A percentile compares a stretch with the other conserved stretches of the same genome.
phyloP scores from a whole-genome alignment of 2,113 vertebrate species.

The Regulus satrapa region DNA sequence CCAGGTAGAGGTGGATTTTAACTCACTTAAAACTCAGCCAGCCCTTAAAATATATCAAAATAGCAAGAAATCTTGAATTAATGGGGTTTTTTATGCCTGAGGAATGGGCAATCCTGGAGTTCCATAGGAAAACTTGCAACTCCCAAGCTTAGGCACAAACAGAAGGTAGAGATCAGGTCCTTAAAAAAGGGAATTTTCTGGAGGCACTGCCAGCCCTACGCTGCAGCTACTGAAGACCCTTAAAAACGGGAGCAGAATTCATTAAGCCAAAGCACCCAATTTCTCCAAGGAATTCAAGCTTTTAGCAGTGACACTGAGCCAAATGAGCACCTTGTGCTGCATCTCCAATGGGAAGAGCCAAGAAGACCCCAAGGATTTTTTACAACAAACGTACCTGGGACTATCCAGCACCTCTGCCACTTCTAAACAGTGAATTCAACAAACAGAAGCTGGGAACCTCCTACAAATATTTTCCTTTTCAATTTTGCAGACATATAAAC shows the following conservation, averaged over 20 bases:
- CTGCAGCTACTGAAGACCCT: neutral
- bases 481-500: neutral
- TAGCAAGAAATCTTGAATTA: neutral
- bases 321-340: neutral
- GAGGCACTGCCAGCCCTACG: neutral
- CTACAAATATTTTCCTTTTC: neutral
- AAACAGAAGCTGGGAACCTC: neutral
- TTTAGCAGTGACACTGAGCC: neutral
- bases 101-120: neutral
- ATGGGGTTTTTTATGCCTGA: neutral
- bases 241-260: neutral
- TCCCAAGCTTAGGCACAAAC: neutral
- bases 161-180: neutral
- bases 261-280: neutral
- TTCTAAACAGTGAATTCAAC: neutral
- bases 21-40: neutral
- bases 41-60: neutral
- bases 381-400: neutral
- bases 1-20: neutral
- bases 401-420: conserved; percentile 44
- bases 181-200: neutral
- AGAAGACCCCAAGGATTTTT: neutral
- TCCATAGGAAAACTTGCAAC: neutral
- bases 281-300: neutral
- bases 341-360: neutral